Percentiles rank a stretch among this genome's conserved stretches.
These are phyloP conservation scores for Tauraco hartlaubi DNA, from an alignment of 2,797 vertebrate species.

Conservation along the genomic window DNA sequence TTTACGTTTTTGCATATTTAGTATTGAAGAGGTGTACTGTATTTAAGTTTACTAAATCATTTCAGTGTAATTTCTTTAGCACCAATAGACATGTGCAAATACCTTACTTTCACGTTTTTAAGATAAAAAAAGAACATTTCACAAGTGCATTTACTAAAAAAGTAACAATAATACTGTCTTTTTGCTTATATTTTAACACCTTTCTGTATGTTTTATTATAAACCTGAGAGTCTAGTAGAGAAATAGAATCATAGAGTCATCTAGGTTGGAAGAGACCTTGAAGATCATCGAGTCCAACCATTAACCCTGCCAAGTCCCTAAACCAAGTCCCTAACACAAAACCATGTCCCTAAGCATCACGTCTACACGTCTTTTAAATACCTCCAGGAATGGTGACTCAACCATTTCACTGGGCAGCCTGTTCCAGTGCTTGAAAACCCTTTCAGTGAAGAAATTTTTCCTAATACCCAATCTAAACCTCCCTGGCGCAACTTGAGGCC, in stretches of 20 bases:
- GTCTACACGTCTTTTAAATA: too few species aligned
- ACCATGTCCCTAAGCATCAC: too few species aligned
- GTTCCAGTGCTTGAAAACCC: too few species aligned
- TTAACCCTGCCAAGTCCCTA: too few species aligned
- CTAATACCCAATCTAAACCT: too few species aligned
- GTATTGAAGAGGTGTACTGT: neutral
- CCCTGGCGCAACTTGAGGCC: too few species aligned
- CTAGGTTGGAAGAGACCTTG: too few species aligned
- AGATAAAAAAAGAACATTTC: neutral
- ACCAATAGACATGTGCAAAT: neutral
- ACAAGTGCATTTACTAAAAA: neutral
- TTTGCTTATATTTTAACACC: neutral
- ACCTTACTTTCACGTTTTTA: neutral
- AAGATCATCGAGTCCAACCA: too few species aligned
- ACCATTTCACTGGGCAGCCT: too few species aligned
- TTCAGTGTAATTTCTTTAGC: neutral
- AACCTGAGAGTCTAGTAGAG: neutral
- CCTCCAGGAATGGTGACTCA: too few species aligned
- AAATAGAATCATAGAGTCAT: neutral
- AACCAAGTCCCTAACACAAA: too few species aligned
- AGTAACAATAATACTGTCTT: neutral
- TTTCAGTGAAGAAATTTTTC: too few species aligned
- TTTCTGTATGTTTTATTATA: neutral
- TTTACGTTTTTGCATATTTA: neutral
- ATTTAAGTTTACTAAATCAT: neutral